Evolutionary conservation across 2,888 invertebrate species (phyloP).

Genomic region (Nasonia oneida): DNA sequence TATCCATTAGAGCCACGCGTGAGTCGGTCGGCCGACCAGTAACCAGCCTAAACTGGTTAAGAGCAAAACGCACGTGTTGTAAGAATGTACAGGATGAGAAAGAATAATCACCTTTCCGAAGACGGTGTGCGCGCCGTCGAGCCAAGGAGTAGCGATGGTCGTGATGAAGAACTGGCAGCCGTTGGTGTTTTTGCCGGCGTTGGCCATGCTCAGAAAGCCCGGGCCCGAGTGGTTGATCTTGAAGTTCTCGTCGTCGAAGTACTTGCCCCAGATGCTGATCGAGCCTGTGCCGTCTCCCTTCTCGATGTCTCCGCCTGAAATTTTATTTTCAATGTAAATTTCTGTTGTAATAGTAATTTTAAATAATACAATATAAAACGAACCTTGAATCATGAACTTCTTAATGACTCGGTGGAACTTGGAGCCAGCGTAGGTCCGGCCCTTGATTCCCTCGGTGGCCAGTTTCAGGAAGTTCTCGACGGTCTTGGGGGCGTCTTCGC

Average conservation of each 20-base stretch:
- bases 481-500: conserved; percentile 91
- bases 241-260: conserved; percentile 93
- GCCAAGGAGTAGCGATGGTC: conserved; percentile 92
- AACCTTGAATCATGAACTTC: conserved; percentile 96
- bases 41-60: conserved; percentile 6
- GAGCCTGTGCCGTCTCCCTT: conserved; percentile 91
- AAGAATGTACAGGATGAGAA: background rate
- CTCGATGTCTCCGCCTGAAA: conserved; percentile 90
- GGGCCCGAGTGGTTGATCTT: conserved; percentile 88
- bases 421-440: conserved; percentile 88
- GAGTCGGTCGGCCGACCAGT: background rate
- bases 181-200: conserved; percentile 92
- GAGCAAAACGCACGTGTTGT: background rate
- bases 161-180: conserved; percentile 97
- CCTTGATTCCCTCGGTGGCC: conserved; percentile 87
- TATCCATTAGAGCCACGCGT: background rate
- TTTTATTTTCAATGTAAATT: background rate
- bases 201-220: conserved; percentile 96
- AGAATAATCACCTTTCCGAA: conserved; percentile 88
- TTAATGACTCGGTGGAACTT: conserved; percentile 92
- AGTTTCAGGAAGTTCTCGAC: conserved; percentile 93
- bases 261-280: conserved; percentile 91
- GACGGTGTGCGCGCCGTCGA: conserved; percentile 93
- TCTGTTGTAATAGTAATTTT: background rate
- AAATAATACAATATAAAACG: no score